Conservation (phyloP, 2,797 vertebrate genomes). For the Poecile montanus region DNA sequence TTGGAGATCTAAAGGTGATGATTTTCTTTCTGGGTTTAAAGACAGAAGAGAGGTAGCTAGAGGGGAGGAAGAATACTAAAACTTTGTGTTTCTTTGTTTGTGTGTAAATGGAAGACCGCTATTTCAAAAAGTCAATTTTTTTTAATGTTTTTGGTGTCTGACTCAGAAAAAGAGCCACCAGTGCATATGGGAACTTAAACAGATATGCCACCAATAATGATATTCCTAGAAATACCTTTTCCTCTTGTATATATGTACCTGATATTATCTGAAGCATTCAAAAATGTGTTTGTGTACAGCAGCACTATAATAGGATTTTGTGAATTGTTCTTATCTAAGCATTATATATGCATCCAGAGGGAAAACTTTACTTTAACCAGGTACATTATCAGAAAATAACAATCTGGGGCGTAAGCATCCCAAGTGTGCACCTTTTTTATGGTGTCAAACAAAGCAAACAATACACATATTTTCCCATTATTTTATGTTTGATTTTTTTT, state of each 20-base stretch:
- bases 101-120: background rate
- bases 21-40: background rate
- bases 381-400: slow-evolving; percentile 75
- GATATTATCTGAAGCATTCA: slow-evolving; percentile 61
- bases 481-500: slow-evolving; percentile 58
- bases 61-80: background rate
- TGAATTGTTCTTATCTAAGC: slow-evolving; percentile 71
- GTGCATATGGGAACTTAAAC: slow-evolving; percentile 22
- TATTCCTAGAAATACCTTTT: slow-evolving; percentile 61
- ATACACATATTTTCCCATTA: slow-evolving; percentile 57
- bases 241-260: slow-evolving; percentile 47
- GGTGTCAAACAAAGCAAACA: slow-evolving; percentile 67
- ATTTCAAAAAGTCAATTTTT: background rate
- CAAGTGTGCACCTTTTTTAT: slow-evolving; percentile 59
- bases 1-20: background rate
- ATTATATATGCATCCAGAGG: slow-evolving; percentile 73
- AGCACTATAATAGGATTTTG: slow-evolving; percentile 69
- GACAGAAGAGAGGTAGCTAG: background rate
- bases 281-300: slow-evolving; percentile 68
- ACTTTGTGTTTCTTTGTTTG: background rate
- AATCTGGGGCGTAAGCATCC: slow-evolving; percentile 69
- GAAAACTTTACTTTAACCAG: slow-evolving; percentile 73
- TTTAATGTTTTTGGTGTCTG: background rate
- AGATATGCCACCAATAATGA: slow-evolving; percentile 61
- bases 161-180: slow-evolving; percentile 5